phyloP scores from a whole-genome alignment of 2,797 vertebrate genomes.

The Ficedula albicollis region DNA sequence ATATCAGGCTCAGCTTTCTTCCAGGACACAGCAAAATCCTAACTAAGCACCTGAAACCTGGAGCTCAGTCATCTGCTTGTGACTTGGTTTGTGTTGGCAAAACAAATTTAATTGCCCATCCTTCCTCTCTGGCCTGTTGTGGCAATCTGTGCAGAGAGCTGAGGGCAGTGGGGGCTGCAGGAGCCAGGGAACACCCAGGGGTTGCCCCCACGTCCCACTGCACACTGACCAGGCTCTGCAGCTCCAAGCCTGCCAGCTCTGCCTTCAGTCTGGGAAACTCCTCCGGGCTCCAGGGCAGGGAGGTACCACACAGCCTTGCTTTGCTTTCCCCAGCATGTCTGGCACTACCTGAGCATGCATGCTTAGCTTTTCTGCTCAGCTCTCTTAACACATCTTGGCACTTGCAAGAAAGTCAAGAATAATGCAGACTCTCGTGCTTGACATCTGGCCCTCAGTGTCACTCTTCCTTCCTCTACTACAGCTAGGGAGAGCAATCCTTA shows the following conservation, averaged over 20 bases:
- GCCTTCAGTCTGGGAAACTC: not conserved
- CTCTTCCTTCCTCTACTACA: not conserved
- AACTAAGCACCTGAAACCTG: not conserved
- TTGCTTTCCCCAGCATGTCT: not conserved
- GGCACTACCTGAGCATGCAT: not conserved
- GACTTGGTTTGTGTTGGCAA: not conserved
- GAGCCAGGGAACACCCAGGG: not conserved
- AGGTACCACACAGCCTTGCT: not conserved
- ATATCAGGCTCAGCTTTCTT: not conserved
- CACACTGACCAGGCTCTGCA: not conserved
- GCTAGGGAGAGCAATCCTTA: not conserved
- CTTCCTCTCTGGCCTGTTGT: not conserved
- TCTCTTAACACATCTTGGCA: not conserved
- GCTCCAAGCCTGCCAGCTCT: not conserved
- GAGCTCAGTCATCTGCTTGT: not conserved
- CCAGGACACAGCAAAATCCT: not conserved
- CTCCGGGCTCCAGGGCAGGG: accelerated
- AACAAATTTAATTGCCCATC: not conserved
- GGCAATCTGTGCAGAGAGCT: not conserved
- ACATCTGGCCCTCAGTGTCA: not conserved
- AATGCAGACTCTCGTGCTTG: not conserved
- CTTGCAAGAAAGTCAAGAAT: not conserved
- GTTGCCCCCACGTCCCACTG: not conserved
- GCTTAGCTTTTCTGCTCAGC: not conserved
- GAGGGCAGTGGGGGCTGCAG: not conserved